phyloP scores from a whole-genome alignment of 2,113 vertebrate species.

The Raja brachyura region DNA sequence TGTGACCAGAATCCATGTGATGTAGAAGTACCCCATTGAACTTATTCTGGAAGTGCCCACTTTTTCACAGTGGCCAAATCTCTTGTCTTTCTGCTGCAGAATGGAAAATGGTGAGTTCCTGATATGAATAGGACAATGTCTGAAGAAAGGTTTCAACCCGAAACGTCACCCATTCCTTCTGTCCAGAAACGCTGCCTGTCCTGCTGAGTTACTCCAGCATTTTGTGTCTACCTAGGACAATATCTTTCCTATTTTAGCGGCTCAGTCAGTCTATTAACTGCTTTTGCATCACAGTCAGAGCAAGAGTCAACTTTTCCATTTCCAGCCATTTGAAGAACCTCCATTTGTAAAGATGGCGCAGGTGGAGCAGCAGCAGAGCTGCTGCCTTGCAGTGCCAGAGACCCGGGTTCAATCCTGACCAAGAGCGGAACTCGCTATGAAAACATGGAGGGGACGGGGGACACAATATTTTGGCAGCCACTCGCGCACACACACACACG shows the following conservation, averaged over 20 bases:
- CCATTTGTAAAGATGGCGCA: neutral
- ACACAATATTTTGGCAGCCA: too few species aligned
- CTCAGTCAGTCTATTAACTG: neutral
- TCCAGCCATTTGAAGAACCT: neutral
- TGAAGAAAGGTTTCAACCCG: too few species aligned
- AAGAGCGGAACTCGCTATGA: too few species aligned
- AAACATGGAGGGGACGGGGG: too few species aligned
- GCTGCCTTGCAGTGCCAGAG: too few species aligned
- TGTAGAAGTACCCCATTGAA: neutral
- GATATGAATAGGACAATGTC: neutral
- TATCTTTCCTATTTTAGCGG: neutral
- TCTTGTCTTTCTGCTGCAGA: neutral
- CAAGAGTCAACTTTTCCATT: neutral
- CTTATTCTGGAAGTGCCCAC: neutral
- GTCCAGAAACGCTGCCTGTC: too few species aligned
- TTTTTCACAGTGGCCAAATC: neutral
- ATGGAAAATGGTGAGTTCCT: neutral
- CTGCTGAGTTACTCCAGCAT: too few species aligned
- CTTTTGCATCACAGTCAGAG: neutral
- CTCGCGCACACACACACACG: too few species aligned
- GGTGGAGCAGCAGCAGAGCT: too few species aligned
- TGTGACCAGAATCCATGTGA: neutral
- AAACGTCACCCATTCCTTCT: too few species aligned
- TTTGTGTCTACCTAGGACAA: neutral
- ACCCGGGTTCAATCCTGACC: too few species aligned